Percentiles rank a stretch among this genome's conserved stretches.
phyloP scores from a whole-genome alignment of 2,888 invertebrate genomes.

The Malacosoma neustria region DNA sequence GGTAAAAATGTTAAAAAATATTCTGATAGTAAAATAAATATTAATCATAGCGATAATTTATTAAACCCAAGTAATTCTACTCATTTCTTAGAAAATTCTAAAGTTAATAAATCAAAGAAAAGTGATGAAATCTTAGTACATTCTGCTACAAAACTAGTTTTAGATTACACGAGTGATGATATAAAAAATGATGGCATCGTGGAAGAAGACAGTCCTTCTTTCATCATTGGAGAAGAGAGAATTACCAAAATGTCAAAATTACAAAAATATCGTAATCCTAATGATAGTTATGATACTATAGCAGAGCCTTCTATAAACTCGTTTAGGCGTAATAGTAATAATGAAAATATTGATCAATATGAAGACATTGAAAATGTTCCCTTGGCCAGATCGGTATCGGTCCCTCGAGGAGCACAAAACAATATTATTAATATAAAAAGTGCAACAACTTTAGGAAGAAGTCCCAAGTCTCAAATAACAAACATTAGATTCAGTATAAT shows the following conservation, averaged over 20 bases:
- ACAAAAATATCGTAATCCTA: conserved; percentile 46
- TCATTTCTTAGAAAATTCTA: background rate
- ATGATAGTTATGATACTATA: conserved; percentile 38
- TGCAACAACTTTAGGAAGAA: conserved; percentile 18
- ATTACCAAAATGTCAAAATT: background rate
- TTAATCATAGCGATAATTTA: background rate
- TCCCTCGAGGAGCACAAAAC: background rate
- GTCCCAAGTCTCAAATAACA: conserved; percentile 40
- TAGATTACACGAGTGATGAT: conserved; percentile 6
- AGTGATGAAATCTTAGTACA: conserved; percentile 6
- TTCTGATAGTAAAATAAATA: background rate
- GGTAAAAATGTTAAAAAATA: too few relatives aligned
- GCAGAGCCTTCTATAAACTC: conserved; percentile 42
- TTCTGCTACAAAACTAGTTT: conserved; percentile 1
- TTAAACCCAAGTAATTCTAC: background rate
- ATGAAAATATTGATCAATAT: conserved; percentile 23
- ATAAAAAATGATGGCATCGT: conserved; percentile 3
- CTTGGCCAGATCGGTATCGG: conserved; percentile 30
- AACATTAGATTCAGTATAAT: conserved; percentile 59
- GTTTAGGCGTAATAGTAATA: conserved; percentile 19
- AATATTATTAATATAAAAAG: background rate
- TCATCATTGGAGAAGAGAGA: background rate
- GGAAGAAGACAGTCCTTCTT: conserved; percentile 1
- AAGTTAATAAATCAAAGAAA: conserved; percentile 5
- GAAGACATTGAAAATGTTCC: conserved; percentile 35